Conservation (phyloP, 2,797 vertebrate genomes). For the Ataeniobius toweri region DNA sequence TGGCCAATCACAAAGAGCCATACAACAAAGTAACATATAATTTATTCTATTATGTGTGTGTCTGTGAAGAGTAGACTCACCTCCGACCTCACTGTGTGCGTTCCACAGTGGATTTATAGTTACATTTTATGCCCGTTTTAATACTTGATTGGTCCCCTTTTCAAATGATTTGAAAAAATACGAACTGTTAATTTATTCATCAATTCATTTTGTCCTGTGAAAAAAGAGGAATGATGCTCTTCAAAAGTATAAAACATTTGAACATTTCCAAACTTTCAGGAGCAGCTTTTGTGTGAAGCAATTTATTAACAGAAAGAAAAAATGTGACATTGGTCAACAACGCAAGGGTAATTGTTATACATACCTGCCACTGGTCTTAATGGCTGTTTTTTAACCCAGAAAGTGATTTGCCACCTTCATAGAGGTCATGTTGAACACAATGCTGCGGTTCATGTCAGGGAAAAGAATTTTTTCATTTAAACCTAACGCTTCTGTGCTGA, state of each 20-base stretch:
- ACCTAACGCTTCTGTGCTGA: background rate
- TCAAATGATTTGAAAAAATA: background rate
- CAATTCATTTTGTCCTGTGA: background rate
- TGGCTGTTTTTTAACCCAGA: constrained; percentile 2
- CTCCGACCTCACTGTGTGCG: constrained; percentile 1
- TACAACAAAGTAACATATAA: background rate
- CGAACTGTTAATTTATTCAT: background rate
- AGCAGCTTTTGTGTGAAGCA: constrained; percentile 6
- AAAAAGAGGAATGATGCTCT: background rate
- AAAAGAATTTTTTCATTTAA: background rate
- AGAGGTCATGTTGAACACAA: background rate
- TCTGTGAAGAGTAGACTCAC: constrained; percentile 7
- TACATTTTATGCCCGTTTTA: constrained; percentile 15
- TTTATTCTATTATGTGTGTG: constrained; percentile 19
- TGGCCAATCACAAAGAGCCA: constrained; percentile 7
- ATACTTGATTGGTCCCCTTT: background rate
- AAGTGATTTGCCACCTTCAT: background rate
- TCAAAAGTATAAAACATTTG: background rate
- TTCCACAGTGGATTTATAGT: constrained; percentile 2
- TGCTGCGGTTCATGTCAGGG: background rate
- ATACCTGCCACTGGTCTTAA: background rate
- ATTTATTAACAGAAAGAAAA: constrained; percentile 1
- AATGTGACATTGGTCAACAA: constrained; percentile 4
- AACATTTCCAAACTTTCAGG: constrained; percentile 1
- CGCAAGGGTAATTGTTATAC: constrained; percentile 3